A percentile compares a stretch with the other conserved stretches of the same genome.
These are phyloP conservation scores for Conus betulinus DNA, from an alignment of 1,140 invertebrate species.

Conservation along the genomic window DNA sequence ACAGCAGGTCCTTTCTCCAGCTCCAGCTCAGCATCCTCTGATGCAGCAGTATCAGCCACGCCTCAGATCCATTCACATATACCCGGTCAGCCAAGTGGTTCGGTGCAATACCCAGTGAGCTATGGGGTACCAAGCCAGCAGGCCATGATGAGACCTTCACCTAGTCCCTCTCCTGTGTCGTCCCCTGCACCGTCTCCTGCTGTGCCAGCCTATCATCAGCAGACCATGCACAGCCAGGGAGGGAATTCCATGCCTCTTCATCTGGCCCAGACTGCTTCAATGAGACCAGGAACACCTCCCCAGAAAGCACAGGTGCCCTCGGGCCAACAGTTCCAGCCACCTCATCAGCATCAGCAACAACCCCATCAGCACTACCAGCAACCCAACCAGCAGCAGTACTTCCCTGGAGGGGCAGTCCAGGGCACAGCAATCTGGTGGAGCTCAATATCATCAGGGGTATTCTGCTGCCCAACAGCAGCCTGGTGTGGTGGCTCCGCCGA, in stretches of 20 bases:
- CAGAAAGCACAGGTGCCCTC: neutral
- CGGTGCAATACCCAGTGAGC: neutral
- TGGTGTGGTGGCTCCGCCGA: neutral
- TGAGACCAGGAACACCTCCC: neutral
- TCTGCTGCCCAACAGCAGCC: neutral
- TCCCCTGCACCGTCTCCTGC: neutral
- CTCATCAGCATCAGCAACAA: neutral
- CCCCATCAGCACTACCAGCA: constrained; percentile 33
- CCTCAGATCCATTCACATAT: neutral
- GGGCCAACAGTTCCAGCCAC: constrained; percentile 5
- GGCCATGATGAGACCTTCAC: constrained; percentile 12
- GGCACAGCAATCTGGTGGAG: neutral
- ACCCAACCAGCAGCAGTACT: constrained; percentile 45
- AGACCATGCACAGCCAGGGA: neutral
- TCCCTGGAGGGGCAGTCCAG: neutral
- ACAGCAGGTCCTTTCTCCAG: neutral
- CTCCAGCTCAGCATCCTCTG: constrained; percentile 14
- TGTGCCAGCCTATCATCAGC: neutral
- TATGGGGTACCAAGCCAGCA: constrained; percentile 1
- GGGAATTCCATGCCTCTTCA: neutral
- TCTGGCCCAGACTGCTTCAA: neutral
- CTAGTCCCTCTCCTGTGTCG: neutral
- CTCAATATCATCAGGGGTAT: neutral
- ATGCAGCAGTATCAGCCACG: constrained; percentile 22
- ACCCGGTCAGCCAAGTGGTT: neutral